Conservation (phyloP, 2,888 invertebrate species). For the Lasioglossum vierecki region DNA sequence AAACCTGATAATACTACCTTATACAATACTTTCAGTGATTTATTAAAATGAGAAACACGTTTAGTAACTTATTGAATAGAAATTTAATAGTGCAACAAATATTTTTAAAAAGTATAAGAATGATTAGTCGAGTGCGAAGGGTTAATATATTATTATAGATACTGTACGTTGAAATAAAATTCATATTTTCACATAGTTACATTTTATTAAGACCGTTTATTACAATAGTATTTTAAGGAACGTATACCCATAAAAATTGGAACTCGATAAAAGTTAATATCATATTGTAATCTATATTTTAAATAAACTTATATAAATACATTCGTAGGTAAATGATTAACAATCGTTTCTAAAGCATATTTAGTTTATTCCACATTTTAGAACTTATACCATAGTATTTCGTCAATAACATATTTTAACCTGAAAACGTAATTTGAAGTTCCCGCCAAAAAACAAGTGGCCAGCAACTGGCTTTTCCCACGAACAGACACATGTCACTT, state of each 20-base stretch:
- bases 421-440: constrained; percentile 15
- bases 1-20: no score
- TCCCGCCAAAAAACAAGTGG: constrained; percentile 16
- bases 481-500: not conserved
- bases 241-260: not conserved
- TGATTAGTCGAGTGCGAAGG: no score
- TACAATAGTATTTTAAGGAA: not conserved
- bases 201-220: not conserved
- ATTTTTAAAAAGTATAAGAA: no score
- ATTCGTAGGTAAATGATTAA: not conserved
- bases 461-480: not conserved
- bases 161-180: constrained; percentile 13
- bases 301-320: not conserved
- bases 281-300: no score
- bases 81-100: no score
- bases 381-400: not conserved
- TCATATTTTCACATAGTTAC: not conserved
- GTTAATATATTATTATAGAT: not conserved
- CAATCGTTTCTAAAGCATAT: not conserved
- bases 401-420: not conserved
- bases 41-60: no score
- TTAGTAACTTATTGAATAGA: no score
- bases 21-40: no score
- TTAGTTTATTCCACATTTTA: not conserved
- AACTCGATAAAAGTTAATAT: not conserved